Evolutionary conservation across 2,797 vertebrate genomes (phyloP), one percentile per base, ranked within the genome.

Genomic region (Sorex maritimensis): DNA sequence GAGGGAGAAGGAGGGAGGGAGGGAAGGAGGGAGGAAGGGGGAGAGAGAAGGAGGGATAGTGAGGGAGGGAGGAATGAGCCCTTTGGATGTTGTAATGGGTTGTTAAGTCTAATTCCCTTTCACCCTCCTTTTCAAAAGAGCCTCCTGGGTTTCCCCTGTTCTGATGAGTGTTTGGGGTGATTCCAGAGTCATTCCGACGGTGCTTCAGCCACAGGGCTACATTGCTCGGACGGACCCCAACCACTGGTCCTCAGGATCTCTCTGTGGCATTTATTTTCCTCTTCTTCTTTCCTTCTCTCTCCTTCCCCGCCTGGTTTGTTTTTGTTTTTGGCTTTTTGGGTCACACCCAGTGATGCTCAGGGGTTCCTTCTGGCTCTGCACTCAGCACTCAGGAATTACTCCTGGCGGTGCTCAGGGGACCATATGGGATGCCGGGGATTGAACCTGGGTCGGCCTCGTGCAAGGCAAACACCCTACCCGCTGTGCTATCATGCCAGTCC

Each of bases 61-160:
- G 61, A 65, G 61, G 21, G 21, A 19, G 21, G 21, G 21, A 19
- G 21, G 24, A 24, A 9, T 67, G 23, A 11, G 26, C 26, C 10
- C 26, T 55, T 84, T 41, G 78, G 55, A 55, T 69, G 3, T 65
- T 74, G 26, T 78, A 73, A 90, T 38, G 23, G 71, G 52, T 49
- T 89, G 30, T 67, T 52, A 81, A 63, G 80, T 24, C 58, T 7
- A 65, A 55, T 49, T n/a, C 10, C 19, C 46, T 24, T 67, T 75
- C 55, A 68, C 75, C 44, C 74, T 85, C 13, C 86, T 90, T 86
- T 81, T n/a, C 65, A 52, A 65, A 92, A 55, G 14, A 28, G 28
- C 28, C 68, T 63, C 6, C 26, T 19, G 58, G 10, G 13, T 13
- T 38, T 28, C 11, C 4, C 52, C 65, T 24, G 13, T 30, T 44